Evolutionary conservation across 2,888 invertebrate species (phyloP).

Genomic region (Colletes collaris): DNA sequence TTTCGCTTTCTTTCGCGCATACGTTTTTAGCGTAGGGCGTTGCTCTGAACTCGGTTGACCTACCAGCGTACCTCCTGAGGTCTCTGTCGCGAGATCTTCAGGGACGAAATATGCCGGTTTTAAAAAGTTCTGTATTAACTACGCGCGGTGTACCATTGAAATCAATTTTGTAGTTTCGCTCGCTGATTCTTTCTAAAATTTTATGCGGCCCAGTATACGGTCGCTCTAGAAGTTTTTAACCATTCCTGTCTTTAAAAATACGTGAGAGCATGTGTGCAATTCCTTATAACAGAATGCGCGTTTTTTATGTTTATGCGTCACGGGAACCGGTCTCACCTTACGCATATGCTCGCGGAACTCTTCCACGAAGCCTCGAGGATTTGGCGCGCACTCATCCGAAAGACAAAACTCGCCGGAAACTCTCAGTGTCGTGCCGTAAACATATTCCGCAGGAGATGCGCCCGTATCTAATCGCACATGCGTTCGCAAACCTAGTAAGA

Average conservation of each 20-base stretch:
- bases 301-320: not conserved
- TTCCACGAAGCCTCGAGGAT: slow-evolving; percentile 13
- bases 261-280: slow-evolving; percentile 1
- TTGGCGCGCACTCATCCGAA: slow-evolving; percentile 17
- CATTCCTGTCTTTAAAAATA: not conserved
- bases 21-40: too few relatives aligned
- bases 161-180: too few relatives aligned
- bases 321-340: not conserved
- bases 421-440: slow-evolving; percentile 38
- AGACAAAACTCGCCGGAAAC: slow-evolving; percentile 55
- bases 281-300: slow-evolving; percentile 9
- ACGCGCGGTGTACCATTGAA: too few relatives aligned
- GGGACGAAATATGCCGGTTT: too few relatives aligned
- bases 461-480: not conserved
- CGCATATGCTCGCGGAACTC: slow-evolving; percentile 26
- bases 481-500: slow-evolving; percentile 27
- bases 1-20: too few relatives aligned
- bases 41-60: too few relatives aligned
- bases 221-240: not conserved
- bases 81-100: too few relatives aligned
- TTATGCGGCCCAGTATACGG: not conserved
- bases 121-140: too few relatives aligned
- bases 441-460: slow-evolving; percentile 22
- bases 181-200: too few relatives aligned
- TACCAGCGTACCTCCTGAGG: too few relatives aligned